Conservation (phyloP, 2,113 vertebrate species). For the Phoenicopterus ruber region DNA sequence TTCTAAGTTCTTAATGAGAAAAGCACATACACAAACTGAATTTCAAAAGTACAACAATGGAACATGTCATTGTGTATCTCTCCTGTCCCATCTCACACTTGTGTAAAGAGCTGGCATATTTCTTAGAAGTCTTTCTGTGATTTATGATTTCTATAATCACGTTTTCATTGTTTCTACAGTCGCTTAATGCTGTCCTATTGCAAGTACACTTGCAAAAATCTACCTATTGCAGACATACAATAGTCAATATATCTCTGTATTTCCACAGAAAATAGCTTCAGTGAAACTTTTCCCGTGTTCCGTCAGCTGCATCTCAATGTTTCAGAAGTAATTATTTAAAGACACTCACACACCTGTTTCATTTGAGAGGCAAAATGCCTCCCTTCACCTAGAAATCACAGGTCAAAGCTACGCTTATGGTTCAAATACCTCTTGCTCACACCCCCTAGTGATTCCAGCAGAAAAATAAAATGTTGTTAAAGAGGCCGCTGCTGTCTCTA, state of each 20-base stretch:
- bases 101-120: neutral
- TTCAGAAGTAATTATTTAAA: neutral
- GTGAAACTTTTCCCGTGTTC: neutral
- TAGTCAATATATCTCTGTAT: neutral
- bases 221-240: neutral
- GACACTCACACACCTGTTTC: neutral
- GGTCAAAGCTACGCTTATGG: neutral
- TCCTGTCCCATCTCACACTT: neutral
- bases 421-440: neutral
- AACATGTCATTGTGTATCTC: neutral
- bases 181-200: neutral
- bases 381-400: neutral
- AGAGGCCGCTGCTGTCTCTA: neutral
- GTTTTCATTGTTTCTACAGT: neutral
- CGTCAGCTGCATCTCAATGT: neutral
- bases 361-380: neutral
- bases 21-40: neutral
- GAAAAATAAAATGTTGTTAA: neutral
- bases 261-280: neutral
- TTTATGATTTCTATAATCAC: neutral
- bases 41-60: neutral
- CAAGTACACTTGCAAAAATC: neutral
- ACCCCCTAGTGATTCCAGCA: neutral
- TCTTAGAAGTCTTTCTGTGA: neutral
- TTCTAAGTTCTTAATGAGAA: neutral